Percentiles rank a stretch among this genome's conserved stretches.
Conservation (phyloP, 2,888 invertebrate genomes). For the Lamellibrachia columna region DNA sequence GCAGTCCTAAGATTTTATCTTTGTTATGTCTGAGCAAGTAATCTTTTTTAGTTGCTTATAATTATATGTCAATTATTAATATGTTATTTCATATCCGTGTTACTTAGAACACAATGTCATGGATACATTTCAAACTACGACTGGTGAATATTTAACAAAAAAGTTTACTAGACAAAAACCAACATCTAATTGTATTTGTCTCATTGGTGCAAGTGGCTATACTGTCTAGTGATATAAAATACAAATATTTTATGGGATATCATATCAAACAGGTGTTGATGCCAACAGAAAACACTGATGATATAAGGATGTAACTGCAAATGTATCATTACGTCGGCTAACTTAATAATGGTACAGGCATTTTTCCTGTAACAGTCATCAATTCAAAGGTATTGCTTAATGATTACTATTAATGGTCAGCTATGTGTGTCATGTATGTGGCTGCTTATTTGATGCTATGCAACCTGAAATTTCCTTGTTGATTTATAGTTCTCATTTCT, state of each 20-base stretch:
- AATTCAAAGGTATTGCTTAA: background rate
- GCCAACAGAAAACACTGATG: no score
- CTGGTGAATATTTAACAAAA: background rate
- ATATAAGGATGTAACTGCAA: no score
- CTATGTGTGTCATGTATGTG: no score
- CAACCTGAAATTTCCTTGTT: constrained; percentile 19
- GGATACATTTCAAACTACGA: background rate
- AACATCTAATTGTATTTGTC: background rate
- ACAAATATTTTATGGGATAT: background rate
- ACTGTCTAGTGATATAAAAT: background rate
- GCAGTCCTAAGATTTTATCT: no score
- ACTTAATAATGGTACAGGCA: background rate
- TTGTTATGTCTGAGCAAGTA: no score
- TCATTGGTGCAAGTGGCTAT: no score
- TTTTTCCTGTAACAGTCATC: background rate
- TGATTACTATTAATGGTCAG: no score
- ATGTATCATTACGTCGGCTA: no score
- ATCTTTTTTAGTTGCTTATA: background rate
- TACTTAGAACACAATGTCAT: background rate
- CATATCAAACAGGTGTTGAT: background rate
- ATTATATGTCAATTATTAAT: background rate
- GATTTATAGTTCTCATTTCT: constrained; percentile 36
- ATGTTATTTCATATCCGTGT: background rate
- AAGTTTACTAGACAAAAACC: background rate
- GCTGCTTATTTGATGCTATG: background rate